Evolutionary conservation across 2,888 invertebrate species (phyloP).

Genomic region (Hoplodrina ambigua): DNA sequence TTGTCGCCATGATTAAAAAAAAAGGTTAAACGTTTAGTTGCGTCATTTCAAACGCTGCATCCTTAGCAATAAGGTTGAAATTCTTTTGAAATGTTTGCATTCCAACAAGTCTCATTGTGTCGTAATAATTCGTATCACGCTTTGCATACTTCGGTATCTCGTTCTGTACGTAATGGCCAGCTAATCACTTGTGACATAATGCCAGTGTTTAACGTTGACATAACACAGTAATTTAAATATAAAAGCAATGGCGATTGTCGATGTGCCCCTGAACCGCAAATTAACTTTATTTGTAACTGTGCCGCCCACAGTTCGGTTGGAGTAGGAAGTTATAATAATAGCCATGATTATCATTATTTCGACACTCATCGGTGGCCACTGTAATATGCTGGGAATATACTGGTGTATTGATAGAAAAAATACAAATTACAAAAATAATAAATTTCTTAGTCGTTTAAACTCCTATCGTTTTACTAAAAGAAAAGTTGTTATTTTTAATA

Average conservation of each 20-base stretch:
- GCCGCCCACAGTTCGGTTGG: conserved; percentile 37
- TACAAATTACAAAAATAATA: not conserved
- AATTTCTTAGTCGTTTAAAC: conserved; percentile 1
- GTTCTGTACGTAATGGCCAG: conserved; percentile 38
- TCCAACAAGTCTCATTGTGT: conserved; percentile 36
- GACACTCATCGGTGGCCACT: conserved; percentile 50
- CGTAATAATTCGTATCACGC: conserved; percentile 51
- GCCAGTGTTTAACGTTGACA: conserved; percentile 48
- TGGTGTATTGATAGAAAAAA: conserved; percentile 3
- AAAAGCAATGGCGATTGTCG: conserved; percentile 28
- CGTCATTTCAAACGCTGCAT: conserved; percentile 13
- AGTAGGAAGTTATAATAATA: conserved; percentile 52
- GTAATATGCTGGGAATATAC: conserved; percentile 45
- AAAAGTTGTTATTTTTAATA: not conserved
- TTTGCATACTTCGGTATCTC: conserved; percentile 55
- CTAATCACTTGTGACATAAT: conserved; percentile 60
- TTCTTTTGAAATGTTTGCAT: conserved; percentile 22
- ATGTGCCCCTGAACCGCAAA: conserved; percentile 57
- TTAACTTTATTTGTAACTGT: conserved; percentile 54
- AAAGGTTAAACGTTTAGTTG: conserved; percentile 20
- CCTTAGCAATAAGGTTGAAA: conserved; percentile 44
- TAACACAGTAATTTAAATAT: conserved; percentile 43
- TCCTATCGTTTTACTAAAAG: not conserved
- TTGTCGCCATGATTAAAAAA: conserved; percentile 29
- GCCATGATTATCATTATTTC: conserved; percentile 59